These are phyloP conservation scores for Heliconius congener DNA, from an alignment of 1,140 invertebrate species.

Conservation along the genomic window DNA sequence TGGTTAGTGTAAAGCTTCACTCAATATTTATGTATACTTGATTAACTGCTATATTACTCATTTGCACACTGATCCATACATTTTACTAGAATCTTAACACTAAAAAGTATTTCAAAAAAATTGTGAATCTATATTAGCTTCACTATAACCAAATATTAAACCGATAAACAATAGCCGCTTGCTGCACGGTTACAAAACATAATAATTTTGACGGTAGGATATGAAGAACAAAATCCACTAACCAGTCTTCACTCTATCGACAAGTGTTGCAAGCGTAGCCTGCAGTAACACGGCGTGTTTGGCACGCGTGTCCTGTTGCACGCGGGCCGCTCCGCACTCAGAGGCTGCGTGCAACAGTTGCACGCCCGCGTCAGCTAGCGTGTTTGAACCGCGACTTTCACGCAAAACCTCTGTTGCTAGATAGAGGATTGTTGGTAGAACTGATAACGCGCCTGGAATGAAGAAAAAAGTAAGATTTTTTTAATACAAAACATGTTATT, in stretches of 20 bases:
- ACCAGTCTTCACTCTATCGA: conserved; percentile 94
- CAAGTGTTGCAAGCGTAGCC: conserved; percentile 92
- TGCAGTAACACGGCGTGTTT: conserved; percentile 92
- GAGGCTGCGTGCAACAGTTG: conserved; percentile 81
- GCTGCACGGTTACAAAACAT: no score
- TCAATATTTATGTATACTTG: no score
- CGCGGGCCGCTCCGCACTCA: conserved; percentile 67
- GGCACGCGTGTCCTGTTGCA: conserved; percentile 57
- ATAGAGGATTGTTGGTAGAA: conserved; percentile 96
- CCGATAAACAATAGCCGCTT: no score
- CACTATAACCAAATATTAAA: no score
- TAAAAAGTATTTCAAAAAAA: no score
- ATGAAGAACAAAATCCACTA: not conserved
- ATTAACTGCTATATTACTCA: no score
- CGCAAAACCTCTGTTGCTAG: conserved; percentile 93
- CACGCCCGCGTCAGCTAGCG: conserved; percentile 82
- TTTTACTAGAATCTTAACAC: no score
- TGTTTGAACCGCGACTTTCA: conserved; percentile 85
- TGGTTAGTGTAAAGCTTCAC: no score
- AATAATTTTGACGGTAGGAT: not conserved
- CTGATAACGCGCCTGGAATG: conserved; percentile 87
- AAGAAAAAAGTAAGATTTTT: not conserved
- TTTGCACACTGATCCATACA: no score
- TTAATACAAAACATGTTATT: not conserved
- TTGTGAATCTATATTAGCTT: no score